Evolutionary conservation across 2,797 vertebrate species (phyloP), one percentile per base, ranked within the genome.

Genomic region (Thalassophryne amazonica): DNA sequence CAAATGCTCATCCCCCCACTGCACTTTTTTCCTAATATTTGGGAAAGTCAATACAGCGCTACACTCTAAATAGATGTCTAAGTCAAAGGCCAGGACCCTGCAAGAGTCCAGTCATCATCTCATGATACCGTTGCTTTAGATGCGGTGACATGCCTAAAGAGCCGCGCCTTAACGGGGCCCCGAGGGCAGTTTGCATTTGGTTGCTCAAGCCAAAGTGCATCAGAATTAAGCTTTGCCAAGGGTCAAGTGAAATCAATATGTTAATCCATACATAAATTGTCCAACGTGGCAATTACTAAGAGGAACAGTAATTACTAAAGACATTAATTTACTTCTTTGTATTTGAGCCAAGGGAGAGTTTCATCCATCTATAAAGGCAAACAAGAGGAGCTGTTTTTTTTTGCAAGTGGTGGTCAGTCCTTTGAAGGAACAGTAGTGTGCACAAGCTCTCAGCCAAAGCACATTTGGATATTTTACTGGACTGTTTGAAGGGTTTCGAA

Each of bases 201-300:
- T 77, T 78, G 75, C 65, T 62, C 52, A 34, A 74, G 79, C 73
- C 64, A 60, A 76, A 80, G 78, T 58, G 48, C 27, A 57, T 73
- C 74, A 75, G 87, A 81, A 81, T 86, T 81, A 84, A 83, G 72
- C 76, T 45, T 65, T 10, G 68, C 77, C 71, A 66, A 59, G 80
- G 85, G 85, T 89, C 86, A 88, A 85, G 84, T 83, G 76, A 84
- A 90, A 91, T 90, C 88, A 86, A 91, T 89, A 88, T 76, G 83
- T 78, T 82, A 81, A 89, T 88, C 86, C 82, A 90, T 91, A 91
- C 82, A 90, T 91, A 91, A 89, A 89, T 88, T 86, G 81, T 78
- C 73, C 72, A 15, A 32, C 56, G 82, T 85, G 84, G 86, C 89
- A 87, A 89, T 89, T 89, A 86, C 85, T 43, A 70, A 68, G 78